Evolutionary conservation across 2,888 invertebrate species (phyloP).

Genomic region (Anthophora plumipes): DNA sequence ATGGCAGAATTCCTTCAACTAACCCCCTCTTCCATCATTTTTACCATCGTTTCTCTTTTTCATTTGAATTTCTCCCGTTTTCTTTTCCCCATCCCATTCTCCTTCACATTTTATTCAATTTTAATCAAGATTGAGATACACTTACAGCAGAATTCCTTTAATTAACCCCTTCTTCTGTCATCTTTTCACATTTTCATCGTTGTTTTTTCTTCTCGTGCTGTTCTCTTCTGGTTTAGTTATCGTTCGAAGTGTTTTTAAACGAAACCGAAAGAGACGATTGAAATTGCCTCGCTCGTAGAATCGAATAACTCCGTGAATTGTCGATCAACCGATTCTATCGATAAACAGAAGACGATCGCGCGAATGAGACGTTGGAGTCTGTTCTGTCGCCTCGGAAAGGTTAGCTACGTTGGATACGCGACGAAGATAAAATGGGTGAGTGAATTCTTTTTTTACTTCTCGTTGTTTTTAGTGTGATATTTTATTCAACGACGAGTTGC

Average conservation of each 20-base stretch:
- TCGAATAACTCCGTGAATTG: background rate
- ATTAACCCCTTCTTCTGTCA: background rate
- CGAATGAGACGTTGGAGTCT: background rate
- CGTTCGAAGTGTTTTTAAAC: background rate
- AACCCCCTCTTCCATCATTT: background rate
- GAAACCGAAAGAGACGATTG: background rate
- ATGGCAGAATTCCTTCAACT: background rate
- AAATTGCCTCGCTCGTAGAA: background rate
- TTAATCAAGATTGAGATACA: background rate
- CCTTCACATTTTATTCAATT: too few species aligned
- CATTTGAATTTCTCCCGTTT: too few species aligned
- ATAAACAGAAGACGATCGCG: conserved; percentile 17
- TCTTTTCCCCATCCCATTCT: too few species aligned
- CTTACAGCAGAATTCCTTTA: conserved; percentile 2
- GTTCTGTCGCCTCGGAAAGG: conserved; percentile 7
- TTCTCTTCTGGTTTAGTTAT: background rate
- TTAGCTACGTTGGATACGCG: conserved; percentile 12
- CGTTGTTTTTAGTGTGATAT: background rate
- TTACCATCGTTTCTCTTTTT: background rate
- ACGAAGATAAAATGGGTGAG: conserved; percentile 40
- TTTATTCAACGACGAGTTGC: too few species aligned
- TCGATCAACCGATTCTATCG: background rate
- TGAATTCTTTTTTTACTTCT: background rate
- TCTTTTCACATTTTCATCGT: background rate
- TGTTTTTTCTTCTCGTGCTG: too few species aligned